Evolutionary conservation across 2,888 invertebrate species (phyloP).

Genomic region (Zygothrica quintamaculata): DNA sequence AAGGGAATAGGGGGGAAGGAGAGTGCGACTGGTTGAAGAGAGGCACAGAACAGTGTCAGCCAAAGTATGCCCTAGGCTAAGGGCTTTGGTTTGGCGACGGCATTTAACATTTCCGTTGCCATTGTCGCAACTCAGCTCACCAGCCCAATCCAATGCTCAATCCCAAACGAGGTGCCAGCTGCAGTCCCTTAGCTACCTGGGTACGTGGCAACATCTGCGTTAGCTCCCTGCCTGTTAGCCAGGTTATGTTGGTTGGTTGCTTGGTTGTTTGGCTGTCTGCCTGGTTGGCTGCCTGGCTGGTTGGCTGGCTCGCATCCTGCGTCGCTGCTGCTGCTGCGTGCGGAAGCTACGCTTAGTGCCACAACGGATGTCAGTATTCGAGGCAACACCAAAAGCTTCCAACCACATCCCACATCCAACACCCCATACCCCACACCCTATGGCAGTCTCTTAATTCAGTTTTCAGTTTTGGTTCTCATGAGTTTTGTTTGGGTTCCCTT

Average conservation of each 20-base stretch:
- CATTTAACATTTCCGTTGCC: constrained; percentile 80
- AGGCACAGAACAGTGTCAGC: background rate
- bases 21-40: no score
- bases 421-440: constrained; percentile 13
- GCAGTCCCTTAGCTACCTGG: constrained; percentile 49
- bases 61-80: constrained; percentile 10
- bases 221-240: constrained; percentile 17
- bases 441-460: constrained; percentile 62
- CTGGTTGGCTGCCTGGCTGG: constrained; percentile 2
- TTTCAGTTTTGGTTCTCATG: constrained; percentile 48
- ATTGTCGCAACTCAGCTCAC: constrained; percentile 39
- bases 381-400: constrained; percentile 29
- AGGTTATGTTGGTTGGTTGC: constrained; percentile 2
- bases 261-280: no score
- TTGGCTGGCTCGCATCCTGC: constrained; percentile 49
- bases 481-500: constrained; percentile 38
- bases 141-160: background rate
- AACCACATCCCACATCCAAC: constrained; percentile 17
- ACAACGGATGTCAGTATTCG: constrained; percentile 68
- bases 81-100: constrained; percentile 44
- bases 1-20: no score
- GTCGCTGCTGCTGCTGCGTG: constrained; percentile 43
- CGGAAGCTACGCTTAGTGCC: constrained; percentile 69
- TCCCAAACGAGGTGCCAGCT: constrained; percentile 1
- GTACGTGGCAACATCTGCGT: constrained; percentile 40